Conservation (phyloP, 2,113 vertebrate genomes). For the Pollimyrus isidori region DNA sequence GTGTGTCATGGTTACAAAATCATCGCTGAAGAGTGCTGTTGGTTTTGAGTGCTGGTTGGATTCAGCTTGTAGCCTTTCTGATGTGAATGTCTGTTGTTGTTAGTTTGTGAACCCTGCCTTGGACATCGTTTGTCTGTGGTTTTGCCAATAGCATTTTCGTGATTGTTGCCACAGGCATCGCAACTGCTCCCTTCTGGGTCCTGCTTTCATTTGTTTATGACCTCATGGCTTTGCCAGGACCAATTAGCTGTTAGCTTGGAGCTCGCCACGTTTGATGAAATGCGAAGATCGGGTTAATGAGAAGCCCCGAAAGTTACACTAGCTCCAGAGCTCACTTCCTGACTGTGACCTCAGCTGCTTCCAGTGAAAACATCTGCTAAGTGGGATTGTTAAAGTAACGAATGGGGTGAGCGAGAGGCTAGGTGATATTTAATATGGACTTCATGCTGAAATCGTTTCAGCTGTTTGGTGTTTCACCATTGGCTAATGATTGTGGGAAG, state of each 20-base stretch:
- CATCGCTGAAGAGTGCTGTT: not conserved
- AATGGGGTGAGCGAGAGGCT: constrained; percentile 24
- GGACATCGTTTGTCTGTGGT: not conserved
- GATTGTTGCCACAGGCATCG: not conserved
- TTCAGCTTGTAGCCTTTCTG: not conserved
- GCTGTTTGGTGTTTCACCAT: constrained; percentile 12
- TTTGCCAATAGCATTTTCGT: not conserved
- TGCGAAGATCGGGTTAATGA: constrained; percentile 12
- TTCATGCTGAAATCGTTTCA: constrained; percentile 22
- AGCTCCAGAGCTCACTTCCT: constrained; percentile 3
- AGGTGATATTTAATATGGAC: constrained; percentile 33
- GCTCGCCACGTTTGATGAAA: constrained; percentile 2
- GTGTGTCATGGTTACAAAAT: not conserved
- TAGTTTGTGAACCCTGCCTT: not conserved
- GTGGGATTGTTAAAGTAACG: constrained; percentile 37
- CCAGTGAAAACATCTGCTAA: constrained; percentile 35
- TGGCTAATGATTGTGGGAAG: constrained; percentile 8
- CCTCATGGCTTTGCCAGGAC: constrained; percentile 4
- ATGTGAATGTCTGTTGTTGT: not conserved
- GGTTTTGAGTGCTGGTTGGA: not conserved
- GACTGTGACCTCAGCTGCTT: constrained; percentile 23
- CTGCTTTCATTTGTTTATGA: not conserved
- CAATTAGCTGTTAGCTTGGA: not conserved
- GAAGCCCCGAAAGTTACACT: constrained; percentile 1
- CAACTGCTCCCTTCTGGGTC: not conserved